Conservation (phyloP, 2,113 vertebrate species). For the Melospiza melodia region DNA sequence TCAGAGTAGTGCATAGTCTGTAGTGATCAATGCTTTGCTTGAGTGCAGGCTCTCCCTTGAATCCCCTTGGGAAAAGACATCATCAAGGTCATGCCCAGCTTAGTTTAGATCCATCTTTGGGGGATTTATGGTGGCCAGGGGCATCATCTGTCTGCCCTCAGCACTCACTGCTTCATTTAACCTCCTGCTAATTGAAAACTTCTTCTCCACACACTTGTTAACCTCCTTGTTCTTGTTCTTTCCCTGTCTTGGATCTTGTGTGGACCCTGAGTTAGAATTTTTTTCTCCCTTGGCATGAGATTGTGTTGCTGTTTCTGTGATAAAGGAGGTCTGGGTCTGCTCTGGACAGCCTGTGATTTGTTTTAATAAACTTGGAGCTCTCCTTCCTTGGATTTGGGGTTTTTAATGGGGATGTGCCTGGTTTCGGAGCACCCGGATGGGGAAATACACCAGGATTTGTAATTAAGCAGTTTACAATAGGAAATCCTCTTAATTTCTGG, state of each 20-base stretch:
- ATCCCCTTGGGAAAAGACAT: background rate
- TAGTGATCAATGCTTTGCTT: background rate
- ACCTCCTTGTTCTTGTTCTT: background rate
- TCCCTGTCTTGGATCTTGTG: background rate
- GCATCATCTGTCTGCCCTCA: background rate
- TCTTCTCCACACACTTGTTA: background rate
- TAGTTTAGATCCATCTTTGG: background rate
- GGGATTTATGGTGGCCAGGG: background rate
- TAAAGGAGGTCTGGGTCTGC: background rate
- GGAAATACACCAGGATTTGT: background rate
- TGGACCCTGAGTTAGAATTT: background rate
- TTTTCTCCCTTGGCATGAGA: background rate
- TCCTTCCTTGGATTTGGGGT: background rate
- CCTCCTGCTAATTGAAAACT: background rate
- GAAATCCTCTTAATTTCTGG: background rate
- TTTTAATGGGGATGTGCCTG: background rate
- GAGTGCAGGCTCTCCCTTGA: background rate
- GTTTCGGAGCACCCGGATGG: rapidly evolving
- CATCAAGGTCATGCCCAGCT: background rate
- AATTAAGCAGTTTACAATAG: background rate
- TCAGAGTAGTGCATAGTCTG: background rate
- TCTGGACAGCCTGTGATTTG: background rate
- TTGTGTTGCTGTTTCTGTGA: background rate
- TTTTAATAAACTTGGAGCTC: conserved; percentile 11
- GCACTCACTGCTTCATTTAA: background rate